Evolutionary conservation across 1,140 invertebrate genomes (phyloP).

Genomic region (Trichogramma pretiosum): DNA sequence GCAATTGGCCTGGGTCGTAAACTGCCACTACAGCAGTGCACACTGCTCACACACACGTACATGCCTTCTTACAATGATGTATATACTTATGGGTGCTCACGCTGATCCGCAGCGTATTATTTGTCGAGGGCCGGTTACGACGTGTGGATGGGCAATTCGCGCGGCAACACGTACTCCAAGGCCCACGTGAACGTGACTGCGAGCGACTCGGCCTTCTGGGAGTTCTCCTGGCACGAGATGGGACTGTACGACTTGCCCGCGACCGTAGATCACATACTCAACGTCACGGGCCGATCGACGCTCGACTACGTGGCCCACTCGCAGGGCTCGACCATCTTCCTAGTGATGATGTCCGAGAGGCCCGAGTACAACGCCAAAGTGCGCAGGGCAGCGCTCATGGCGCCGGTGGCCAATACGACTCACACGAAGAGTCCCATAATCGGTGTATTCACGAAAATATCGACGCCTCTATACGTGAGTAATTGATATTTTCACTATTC

Average conservation of each 20-base stretch:
- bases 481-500: too few species aligned
- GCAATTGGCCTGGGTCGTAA: too few species aligned
- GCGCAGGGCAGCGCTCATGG: slow-evolving; percentile 28
- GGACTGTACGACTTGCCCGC: slow-evolving; percentile 55
- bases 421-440: slow-evolving; percentile 34
- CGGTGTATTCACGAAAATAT: slow-evolving; percentile 25
- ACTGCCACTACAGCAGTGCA: too few species aligned
- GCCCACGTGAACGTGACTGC: slow-evolving; percentile 47
- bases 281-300: slow-evolving; percentile 40
- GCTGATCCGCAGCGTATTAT: slow-evolving; percentile 30
- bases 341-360: slow-evolving; percentile 44
- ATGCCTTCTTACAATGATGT: too few species aligned
- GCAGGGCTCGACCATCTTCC: slow-evolving; percentile 51
- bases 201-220: slow-evolving; percentile 48
- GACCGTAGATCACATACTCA: slow-evolving; percentile 51
- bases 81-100: too few species aligned
- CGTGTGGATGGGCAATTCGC: slow-evolving; percentile 63
- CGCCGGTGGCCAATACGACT: slow-evolving; percentile 42
- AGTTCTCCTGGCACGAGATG: slow-evolving; percentile 59
- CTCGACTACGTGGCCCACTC: slow-evolving; percentile 53
- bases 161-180: slow-evolving; percentile 59
- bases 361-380: slow-evolving; percentile 50
- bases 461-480: slow-evolving; percentile 29
- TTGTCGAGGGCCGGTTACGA: slow-evolving; percentile 58
- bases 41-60: too few species aligned